Evolutionary conservation across 2,888 invertebrate species (phyloP).

Genomic region (Agapostemon virescens): DNA sequence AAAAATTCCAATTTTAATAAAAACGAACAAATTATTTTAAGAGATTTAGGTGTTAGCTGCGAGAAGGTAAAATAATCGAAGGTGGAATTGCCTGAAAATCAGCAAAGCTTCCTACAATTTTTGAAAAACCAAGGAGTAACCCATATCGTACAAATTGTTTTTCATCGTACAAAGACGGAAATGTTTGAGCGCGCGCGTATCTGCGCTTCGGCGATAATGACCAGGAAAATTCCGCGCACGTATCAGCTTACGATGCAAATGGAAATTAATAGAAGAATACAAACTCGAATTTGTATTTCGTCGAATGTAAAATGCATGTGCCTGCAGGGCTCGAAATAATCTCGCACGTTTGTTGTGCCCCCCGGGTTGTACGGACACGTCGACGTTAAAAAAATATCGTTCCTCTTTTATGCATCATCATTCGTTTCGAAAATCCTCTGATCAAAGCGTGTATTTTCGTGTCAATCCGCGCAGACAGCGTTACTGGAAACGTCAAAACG

Average conservation of each 20-base stretch:
- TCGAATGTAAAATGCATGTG: background rate
- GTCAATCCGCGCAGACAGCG: background rate
- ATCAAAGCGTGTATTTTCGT: background rate
- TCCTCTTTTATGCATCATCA: background rate
- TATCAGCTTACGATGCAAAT: too few species aligned
- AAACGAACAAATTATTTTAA: too few species aligned
- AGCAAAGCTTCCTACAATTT: background rate
- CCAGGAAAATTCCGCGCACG: too few species aligned
- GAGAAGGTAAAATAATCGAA: background rate
- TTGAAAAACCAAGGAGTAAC: too few species aligned
- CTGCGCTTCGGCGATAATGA: too few species aligned
- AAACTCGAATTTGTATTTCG: background rate
- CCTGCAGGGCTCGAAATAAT: background rate
- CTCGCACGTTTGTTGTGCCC: background rate
- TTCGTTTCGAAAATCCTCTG: background rate
- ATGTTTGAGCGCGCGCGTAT: too few species aligned
- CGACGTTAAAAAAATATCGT: background rate
- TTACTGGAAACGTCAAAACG: slow-evolving; percentile 26
- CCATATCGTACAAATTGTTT: too few species aligned
- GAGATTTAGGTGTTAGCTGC: too few species aligned
- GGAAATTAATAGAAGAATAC: background rate
- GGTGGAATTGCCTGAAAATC: too few species aligned
- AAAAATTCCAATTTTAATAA: too few species aligned
- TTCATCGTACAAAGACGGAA: too few species aligned
- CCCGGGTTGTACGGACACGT: background rate